These are phyloP conservation scores for Penelope pileata DNA, from an alignment of 2,113 vertebrate species.

Conservation along the genomic window DNA sequence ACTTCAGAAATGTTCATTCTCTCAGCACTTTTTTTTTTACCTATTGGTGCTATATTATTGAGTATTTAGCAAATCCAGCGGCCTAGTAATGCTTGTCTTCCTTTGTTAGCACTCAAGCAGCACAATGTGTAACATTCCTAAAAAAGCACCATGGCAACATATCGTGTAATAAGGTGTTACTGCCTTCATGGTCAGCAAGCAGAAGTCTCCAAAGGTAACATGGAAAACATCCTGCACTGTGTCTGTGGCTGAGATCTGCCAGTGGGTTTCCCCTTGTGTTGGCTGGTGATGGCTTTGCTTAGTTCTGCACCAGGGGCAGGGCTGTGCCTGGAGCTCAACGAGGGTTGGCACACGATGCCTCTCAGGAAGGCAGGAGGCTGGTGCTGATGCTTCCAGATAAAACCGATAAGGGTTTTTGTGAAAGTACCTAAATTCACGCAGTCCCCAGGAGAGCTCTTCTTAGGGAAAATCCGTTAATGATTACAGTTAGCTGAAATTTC, in stretches of 20 bases:
- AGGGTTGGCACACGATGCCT: neutral
- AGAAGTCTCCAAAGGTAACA: constrained; percentile 51
- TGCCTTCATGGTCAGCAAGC: neutral
- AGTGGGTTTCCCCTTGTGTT: neutral
- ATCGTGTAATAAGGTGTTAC: neutral
- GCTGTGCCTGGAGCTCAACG: neutral
- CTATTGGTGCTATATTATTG: neutral
- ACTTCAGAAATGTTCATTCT: neutral
- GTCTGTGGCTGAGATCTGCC: neutral
- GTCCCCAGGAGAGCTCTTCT: neutral
- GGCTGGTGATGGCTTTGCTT: neutral
- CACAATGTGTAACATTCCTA: neutral
- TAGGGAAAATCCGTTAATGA: neutral
- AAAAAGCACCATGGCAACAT: constrained; percentile 47
- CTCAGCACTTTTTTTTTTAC: neutral
- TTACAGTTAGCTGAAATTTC: neutral
- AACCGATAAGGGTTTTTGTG: neutral
- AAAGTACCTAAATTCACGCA: neutral
- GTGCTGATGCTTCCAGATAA: neutral
- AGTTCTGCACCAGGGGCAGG: neutral
- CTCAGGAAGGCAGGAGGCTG: neutral
- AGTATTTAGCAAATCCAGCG: neutral
- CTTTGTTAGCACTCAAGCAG: constrained; percentile 1
- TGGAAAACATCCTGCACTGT: neutral
- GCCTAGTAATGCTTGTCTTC: constrained; percentile 9